phyloP scores from a whole-genome alignment of 1,140 invertebrate genomes.

The Maniola jurtina region DNA sequence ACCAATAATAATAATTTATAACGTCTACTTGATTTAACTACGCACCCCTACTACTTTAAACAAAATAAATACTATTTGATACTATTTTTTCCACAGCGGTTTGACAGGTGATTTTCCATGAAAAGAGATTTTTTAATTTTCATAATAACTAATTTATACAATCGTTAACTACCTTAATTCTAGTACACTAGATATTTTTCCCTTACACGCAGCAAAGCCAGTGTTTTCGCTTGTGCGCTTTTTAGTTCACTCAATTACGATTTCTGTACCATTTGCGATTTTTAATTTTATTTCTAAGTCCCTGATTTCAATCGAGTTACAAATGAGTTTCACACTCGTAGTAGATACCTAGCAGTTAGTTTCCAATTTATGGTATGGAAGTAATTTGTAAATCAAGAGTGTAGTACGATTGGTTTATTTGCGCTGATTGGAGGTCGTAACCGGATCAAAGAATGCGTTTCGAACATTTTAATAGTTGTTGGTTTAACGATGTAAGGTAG shows the following conservation, averaged over 20 bases:
- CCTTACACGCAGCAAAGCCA: no score
- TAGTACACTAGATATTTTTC: no score
- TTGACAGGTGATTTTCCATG: no score
- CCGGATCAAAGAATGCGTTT: neutral
- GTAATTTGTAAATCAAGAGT: conserved; percentile 6
- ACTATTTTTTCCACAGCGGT: no score
- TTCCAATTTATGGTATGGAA: conserved; percentile 10
- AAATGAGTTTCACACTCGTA: neutral
- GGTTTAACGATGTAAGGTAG: neutral
- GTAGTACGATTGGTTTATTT: conserved; percentile 3
- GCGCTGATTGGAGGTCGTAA: neutral
- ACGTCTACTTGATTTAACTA: conserved; percentile 1
- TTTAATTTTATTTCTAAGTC: no score
- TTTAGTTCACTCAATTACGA: no score
- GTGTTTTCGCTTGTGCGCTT: no score
- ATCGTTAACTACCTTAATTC: no score
- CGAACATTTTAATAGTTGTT: neutral
- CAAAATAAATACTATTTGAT: no score
- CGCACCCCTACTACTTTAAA: neutral
- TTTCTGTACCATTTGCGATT: no score
- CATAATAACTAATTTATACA: no score
- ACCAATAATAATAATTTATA: conserved; percentile 8
- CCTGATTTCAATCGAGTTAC: neutral
- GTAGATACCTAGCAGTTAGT: neutral
- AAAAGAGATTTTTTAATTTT: no score